A percentile compares a stretch with the other conserved stretches of the same genome.
Conservation (phyloP, 2,113 vertebrate species). For the Sturnus vulgaris region DNA sequence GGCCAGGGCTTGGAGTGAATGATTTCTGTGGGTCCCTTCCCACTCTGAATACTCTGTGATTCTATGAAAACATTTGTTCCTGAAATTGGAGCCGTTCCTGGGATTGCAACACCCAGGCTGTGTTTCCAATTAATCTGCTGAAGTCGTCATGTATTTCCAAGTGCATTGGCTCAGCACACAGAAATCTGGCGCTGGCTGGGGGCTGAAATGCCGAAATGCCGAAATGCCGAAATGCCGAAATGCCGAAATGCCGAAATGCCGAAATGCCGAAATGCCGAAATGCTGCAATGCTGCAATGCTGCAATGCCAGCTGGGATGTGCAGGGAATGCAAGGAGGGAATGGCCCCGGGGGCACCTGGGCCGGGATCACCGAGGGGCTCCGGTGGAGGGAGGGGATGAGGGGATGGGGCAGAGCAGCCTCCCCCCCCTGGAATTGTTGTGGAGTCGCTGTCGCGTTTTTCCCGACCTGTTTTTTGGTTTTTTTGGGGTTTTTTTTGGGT, state of each 20-base stretch:
- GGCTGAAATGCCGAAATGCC: not conserved
- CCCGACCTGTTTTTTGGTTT: no score
- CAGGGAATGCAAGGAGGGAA: not conserved
- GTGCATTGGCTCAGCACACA: not conserved
- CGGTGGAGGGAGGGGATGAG: not conserved
- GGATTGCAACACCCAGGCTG: conserved; percentile 66
- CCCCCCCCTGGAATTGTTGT: not conserved
- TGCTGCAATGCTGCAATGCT: no score
- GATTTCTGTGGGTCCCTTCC: not conserved
- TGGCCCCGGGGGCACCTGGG: not conserved
- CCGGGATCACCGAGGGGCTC: not conserved
- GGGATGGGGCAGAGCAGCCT: not conserved
- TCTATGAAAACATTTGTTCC: conserved; percentile 64
- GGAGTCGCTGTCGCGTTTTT: not conserved
- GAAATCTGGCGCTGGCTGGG: not conserved
- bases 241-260: not conserved
- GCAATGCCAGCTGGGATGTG: conserved; percentile 28
- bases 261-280: not conserved
- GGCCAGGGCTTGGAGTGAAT: not conserved
- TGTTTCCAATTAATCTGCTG: conserved; percentile 68
- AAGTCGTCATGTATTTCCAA: conserved; percentile 41
- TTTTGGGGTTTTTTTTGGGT: not conserved
- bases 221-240: no score
- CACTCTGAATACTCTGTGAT: not conserved
- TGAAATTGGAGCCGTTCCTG: conserved; percentile 55